phyloP scores from a whole-genome alignment of 2,888 invertebrate genomes.

The Sinopyrophorus schimmeli region DNA sequence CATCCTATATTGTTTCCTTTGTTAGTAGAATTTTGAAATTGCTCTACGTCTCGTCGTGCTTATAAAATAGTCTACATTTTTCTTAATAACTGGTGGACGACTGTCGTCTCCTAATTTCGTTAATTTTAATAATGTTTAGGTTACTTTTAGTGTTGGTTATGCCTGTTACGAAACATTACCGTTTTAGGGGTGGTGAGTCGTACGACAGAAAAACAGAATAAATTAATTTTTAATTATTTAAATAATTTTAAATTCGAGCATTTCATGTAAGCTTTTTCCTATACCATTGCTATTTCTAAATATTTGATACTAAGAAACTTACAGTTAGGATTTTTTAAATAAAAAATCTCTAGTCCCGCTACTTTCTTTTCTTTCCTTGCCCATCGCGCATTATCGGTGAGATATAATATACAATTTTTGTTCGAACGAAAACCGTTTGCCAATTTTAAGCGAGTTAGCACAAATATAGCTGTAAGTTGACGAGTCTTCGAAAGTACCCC shows the following conservation, averaged over 20 bases:
- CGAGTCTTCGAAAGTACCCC: slow-evolving; percentile 39
- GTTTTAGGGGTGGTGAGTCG: slow-evolving; percentile 16
- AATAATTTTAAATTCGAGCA: slow-evolving; percentile 42
- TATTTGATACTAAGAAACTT: slow-evolving; percentile 65
- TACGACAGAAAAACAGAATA: slow-evolving; percentile 14
- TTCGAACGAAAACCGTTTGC: slow-evolving; percentile 31
- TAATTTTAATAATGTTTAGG: slow-evolving; percentile 47
- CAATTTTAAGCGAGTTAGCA: slow-evolving; percentile 38
- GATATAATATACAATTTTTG: slow-evolving; percentile 34
- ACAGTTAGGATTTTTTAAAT: slow-evolving; percentile 58
- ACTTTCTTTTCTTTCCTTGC: slow-evolving; percentile 45
- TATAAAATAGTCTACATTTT: slow-evolving; percentile 42
- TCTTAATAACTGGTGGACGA: slow-evolving; percentile 43
- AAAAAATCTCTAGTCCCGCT: slow-evolving; percentile 72
- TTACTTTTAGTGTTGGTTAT: slow-evolving; percentile 39
- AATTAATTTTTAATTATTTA: too few species aligned
- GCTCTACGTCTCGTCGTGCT: slow-evolving; percentile 34
- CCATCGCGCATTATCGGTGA: slow-evolving; percentile 28
- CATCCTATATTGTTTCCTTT: slow-evolving; percentile 31
- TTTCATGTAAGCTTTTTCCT: slow-evolving; percentile 65
- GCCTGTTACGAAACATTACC: slow-evolving; percentile 14
- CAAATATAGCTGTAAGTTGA: slow-evolving; percentile 41
- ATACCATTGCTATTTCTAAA: slow-evolving; percentile 52
- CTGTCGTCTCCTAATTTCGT: slow-evolving; percentile 50
- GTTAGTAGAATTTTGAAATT: slow-evolving; percentile 30